Evolutionary conservation across 2,888 invertebrate genomes (phyloP), one percentile per base, ranked within the genome.

Genomic region (Dasysyrphus albostriatus): DNA sequence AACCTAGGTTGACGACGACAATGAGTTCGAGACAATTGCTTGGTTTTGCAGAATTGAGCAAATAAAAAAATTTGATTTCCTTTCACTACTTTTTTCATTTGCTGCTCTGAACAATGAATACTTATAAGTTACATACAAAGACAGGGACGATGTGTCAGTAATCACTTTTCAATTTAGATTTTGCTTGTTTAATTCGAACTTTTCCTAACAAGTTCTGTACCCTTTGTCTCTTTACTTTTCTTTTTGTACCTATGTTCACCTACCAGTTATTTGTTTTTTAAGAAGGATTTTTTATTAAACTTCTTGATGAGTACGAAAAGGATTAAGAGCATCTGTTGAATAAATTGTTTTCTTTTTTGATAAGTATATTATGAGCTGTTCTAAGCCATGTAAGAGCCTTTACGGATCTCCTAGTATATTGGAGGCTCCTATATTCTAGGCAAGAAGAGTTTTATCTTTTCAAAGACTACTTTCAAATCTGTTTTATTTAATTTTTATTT

Each of bases 151-250:
- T 49, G 49, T 37, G 54, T 29, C 19, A 24, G 83, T 54, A 79
- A 83, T 83, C 83, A 83, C 74, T 79, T 83, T 83, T 75, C 83
- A 83, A 79, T 83, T 83, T 75, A 59, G 83, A 79, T 83, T 24
- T 79, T 79, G 63, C 70, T 65, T 79, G 63, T 63, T 69, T 83
- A 75, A 83, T 79, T 83, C 65, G 58, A 79, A 70, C 51, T 79
- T 79, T 76, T 65, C 14, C 29, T 42, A 51, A 63, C 47, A 70
- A 79, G 65, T 14, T 29, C 39, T 24, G 67, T 2, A 32, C 2
- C 1, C 32, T 32, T 32, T 5, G 3, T 24, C 24, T 24, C 3
- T 24, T 24, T 32, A 32, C 29, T 32, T 32, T 32, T 32, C 32
- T 32, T 32, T 32, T 32, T 32, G 3, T 32, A 32, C n/a, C n/a